Conservation (phyloP, 2,797 vertebrate genomes). For the Bucorvus abyssinicus region DNA sequence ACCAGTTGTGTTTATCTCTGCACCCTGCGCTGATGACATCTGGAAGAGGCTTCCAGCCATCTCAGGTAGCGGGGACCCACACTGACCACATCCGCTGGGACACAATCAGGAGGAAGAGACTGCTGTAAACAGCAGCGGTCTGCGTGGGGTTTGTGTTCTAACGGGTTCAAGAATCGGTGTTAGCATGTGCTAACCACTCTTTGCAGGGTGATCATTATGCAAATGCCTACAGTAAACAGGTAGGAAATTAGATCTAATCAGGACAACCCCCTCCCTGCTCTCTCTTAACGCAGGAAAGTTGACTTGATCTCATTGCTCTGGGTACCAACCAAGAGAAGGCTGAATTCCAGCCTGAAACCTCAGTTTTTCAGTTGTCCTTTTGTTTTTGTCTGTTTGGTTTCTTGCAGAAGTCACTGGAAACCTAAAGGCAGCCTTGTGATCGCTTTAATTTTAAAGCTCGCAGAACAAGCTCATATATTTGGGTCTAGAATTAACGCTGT, state of each 20-base stretch:
- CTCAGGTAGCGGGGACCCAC: background rate
- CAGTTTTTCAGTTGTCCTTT: background rate
- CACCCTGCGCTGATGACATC: background rate
- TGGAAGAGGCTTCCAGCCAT: background rate
- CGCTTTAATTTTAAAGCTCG: slow-evolving; percentile 6
- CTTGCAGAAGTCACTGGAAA: background rate
- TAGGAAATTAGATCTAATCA: slow-evolving; percentile 72
- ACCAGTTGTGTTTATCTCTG: background rate
- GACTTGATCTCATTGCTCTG: background rate
- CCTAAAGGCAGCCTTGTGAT: background rate
- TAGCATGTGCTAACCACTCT: slow-evolving; percentile 63
- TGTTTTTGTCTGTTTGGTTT: background rate
- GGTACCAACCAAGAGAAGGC: background rate
- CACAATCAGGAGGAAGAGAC: background rate
- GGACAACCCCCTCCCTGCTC: slow-evolving; percentile 46
- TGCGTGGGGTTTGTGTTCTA: background rate
- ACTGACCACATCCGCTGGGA: background rate
- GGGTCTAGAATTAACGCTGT: background rate
- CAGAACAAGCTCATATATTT: background rate
- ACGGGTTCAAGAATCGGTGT: slow-evolving; percentile 30
- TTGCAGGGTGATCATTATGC: slow-evolving; percentile 55
- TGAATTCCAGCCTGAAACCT: background rate
- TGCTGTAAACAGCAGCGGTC: background rate
- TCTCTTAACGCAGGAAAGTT: slow-evolving; percentile 26
- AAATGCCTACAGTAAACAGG: slow-evolving; percentile 68